phyloP scores from a whole-genome alignment of 2,113 vertebrate genomes.

The Poeciliopsis occidentalis region DNA sequence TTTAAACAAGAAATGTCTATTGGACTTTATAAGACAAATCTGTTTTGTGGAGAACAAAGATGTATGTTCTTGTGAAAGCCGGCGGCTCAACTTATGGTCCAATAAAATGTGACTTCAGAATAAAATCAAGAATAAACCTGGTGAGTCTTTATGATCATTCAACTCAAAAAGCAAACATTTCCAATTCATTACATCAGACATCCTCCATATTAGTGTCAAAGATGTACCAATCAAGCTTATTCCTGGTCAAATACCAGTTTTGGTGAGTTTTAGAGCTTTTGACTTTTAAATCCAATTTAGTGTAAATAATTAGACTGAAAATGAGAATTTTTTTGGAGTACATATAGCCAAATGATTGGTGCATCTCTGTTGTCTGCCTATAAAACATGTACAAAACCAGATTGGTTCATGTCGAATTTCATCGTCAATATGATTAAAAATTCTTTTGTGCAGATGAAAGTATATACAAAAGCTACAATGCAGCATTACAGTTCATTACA shows the following conservation, averaged over 20 bases:
- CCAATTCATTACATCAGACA: not conserved
- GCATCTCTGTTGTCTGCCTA: too few relatives aligned
- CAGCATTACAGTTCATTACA: not conserved
- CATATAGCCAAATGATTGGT: not conserved
- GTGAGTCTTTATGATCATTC: slow-evolving; percentile 29
- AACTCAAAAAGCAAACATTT: not conserved
- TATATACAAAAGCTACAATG: slow-evolving; percentile 9
- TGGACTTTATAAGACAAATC: slow-evolving; percentile 48
- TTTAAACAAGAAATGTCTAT: slow-evolving; percentile 39
- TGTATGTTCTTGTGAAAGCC: slow-evolving; percentile 53
- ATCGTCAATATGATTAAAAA: slow-evolving; percentile 39
- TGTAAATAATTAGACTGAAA: too few relatives aligned
- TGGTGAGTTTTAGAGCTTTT: not conserved
- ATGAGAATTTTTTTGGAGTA: not conserved
- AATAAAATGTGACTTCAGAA: slow-evolving; percentile 72
- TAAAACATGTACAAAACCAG: not conserved
- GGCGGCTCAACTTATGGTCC: slow-evolving; percentile 47
- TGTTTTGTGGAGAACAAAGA: slow-evolving; percentile 25
- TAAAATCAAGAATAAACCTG: slow-evolving; percentile 29
- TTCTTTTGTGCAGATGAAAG: not conserved
- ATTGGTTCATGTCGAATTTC: slow-evolving; percentile 25
- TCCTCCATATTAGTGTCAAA: not conserved
- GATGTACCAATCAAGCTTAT: not conserved
- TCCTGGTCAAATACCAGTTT: not conserved
- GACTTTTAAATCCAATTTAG: not conserved